Base-by-base conservation (phyloP, 2,888 invertebrate species). In the Eupeodes latifasciatus region DNA sequence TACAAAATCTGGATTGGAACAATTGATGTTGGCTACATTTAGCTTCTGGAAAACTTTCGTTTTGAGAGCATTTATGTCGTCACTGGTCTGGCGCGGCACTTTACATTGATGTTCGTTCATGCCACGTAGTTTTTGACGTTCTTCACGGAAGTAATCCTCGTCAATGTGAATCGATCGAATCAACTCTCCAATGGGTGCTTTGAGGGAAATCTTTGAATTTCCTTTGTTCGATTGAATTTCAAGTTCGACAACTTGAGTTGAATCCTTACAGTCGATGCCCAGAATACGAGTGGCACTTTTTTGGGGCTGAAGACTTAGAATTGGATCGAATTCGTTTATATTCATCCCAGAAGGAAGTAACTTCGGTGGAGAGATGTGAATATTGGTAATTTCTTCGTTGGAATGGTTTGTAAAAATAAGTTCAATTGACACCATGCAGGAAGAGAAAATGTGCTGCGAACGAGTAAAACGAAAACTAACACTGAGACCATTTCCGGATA, bases 221-320 rank as follows among this genome's bases (percentile, higher is more conserved):
- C 96, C 96, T 90, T 94, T 92, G 75, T 95, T 95, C 91, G 96
- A 96, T 57, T 94, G 93, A 71, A 98, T 94, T 91, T 97, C 96
- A 92, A 98, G 97, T 89, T 96, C 96, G 1, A 97, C 96, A 0
- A 98, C 96, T 93, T 98, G 98, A 74, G 97, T 98, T 19, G 98
- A 97, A 93, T 99, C 99, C 85, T 98, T 98, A 94, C 98, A 98
- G 94, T 98, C 98, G 5, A 99, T 95, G 16, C 98, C 98, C 90
- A 98, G 92, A 0, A 96, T 95, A 5, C 95, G 96, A 27, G 95
- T 94, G 49, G 95, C 94, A n/a, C 95, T 94, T 40, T 95, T 95
- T 69, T 96, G 96, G 0, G 96, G 95, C 9, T 95, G 94, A 40
- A 98, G 93, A 5, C 93, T 91, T 47, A 95, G 92, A 69, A 98